Conservation (phyloP, 2,113 vertebrate species). For the Bos javanicus region DNA sequence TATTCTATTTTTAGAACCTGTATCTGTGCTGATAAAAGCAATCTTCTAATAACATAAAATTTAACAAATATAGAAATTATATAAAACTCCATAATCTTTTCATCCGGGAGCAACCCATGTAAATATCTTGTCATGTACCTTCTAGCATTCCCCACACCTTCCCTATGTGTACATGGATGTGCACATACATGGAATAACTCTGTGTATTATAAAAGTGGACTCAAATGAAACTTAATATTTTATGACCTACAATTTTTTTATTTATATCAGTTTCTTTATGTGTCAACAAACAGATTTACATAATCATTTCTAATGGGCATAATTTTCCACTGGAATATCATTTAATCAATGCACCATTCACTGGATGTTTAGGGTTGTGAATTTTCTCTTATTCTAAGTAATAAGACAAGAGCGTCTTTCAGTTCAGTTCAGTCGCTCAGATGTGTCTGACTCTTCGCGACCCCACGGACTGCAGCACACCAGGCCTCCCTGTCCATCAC, state of each 20-base stretch:
- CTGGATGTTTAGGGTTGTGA: not conserved
- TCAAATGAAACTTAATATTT: not conserved
- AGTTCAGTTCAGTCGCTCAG: not conserved
- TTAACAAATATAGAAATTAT: constrained; percentile 6
- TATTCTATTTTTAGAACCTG: constrained; percentile 23
- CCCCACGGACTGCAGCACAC: not conserved
- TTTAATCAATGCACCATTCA: not conserved
- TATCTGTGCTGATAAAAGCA: constrained; percentile 14
- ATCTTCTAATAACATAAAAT: not conserved
- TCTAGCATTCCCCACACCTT: not conserved
- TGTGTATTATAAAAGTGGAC: not conserved
- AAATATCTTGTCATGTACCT: not conserved
- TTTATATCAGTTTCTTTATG: not conserved
- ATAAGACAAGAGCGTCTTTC: not conserved
- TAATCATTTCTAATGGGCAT: not conserved
- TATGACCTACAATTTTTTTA: not conserved
- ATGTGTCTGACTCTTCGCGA: not conserved
- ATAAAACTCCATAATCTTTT: not conserved
- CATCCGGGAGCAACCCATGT: not conserved
- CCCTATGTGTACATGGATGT: fast-evolving
- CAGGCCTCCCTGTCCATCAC: not conserved
- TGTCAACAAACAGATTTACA: not conserved
- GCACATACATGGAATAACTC: fast-evolving
- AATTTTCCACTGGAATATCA: not conserved
- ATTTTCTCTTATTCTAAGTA: not conserved